Percentiles rank a stretch among this genome's conserved stretches.
Evolutionary conservation across 2,113 vertebrate species (phyloP).

Genomic region (Onychorhynchus coronatus): DNA sequence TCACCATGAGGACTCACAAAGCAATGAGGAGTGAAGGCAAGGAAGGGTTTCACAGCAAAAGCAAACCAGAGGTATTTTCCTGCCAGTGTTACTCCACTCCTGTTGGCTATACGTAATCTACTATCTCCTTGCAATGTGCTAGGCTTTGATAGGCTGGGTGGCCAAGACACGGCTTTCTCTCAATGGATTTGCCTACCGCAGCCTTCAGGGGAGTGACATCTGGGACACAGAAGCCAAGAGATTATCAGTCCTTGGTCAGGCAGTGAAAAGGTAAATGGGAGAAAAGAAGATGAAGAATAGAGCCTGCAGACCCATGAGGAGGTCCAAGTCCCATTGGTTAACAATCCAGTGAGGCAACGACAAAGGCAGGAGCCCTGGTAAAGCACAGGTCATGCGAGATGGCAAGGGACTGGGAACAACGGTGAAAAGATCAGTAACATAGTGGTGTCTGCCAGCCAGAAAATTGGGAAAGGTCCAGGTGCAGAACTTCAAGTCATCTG

Average conservation of each 20-base stretch:
- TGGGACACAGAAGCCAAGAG: not conserved
- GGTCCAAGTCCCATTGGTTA: not conserved
- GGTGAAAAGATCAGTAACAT: not conserved
- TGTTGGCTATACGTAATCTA: not conserved
- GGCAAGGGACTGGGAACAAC: not conserved
- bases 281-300: not conserved
- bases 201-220: not conserved
- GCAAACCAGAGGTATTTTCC: not conserved
- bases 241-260: not conserved
- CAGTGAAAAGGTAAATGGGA: not conserved
- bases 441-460: not conserved
- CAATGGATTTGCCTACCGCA: not conserved
- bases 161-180: not conserved
- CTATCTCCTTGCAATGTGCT: not conserved
- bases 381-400: not conserved
- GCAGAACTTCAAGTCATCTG: not conserved
- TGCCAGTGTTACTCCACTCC: not conserved
- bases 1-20: not conserved
- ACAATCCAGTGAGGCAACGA: not conserved
- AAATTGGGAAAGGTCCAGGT: not conserved
- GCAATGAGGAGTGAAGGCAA: not conserved
- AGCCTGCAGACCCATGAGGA: not conserved
- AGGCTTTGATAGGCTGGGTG: not conserved
- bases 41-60: not conserved
- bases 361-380: not conserved